These are phyloP conservation scores for Lycorma delicatula DNA, from an alignment of 1,140 invertebrate genomes.

Conservation along the genomic window DNA sequence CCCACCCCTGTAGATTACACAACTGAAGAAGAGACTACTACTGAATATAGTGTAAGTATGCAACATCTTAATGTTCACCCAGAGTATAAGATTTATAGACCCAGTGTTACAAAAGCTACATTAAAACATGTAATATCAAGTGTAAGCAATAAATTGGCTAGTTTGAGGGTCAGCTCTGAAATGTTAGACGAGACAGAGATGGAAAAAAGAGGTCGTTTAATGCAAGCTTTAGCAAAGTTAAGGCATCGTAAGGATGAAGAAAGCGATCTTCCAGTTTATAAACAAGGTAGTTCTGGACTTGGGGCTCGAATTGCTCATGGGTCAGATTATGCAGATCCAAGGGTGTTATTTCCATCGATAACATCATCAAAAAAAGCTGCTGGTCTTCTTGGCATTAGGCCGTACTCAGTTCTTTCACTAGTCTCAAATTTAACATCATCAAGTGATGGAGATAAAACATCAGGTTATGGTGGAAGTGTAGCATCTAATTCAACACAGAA, in stretches of 20 bases:
- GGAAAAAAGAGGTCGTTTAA: conserved; percentile 34
- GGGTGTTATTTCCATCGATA: conserved; percentile 46
- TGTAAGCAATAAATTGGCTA: conserved; percentile 36
- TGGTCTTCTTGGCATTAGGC: conserved; percentile 27
- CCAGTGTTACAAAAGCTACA: conserved; percentile 36
- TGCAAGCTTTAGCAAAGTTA: conserved; percentile 28
- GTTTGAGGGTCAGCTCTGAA: conserved; percentile 38
- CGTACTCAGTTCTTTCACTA: conserved; percentile 31
- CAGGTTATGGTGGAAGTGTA: conserved; percentile 35
- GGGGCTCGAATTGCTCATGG: conserved; percentile 73
- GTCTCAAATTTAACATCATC: conserved; percentile 54
- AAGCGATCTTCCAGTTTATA: conserved; percentile 43
- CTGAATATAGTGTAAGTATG: conserved; percentile 39
- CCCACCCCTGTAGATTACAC: conserved; percentile 31
- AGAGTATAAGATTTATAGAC: conserved; percentile 61
- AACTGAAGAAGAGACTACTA: conserved; percentile 43
- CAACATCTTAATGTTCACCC: conserved; percentile 53
- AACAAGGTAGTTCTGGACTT: conserved; percentile 69
- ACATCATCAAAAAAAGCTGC: conserved; percentile 44
- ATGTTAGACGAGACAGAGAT: conserved; percentile 39
- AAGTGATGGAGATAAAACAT: conserved; percentile 44
- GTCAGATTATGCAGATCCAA: conserved; percentile 75
- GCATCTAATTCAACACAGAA: conserved; percentile 26
- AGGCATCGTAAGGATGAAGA: conserved; percentile 33
- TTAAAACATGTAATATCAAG: conserved; percentile 39